Evolutionary conservation across 2,797 vertebrate species (phyloP), one percentile per base, ranked within the genome.

Genomic region (Eupleurogrammus muticus): DNA sequence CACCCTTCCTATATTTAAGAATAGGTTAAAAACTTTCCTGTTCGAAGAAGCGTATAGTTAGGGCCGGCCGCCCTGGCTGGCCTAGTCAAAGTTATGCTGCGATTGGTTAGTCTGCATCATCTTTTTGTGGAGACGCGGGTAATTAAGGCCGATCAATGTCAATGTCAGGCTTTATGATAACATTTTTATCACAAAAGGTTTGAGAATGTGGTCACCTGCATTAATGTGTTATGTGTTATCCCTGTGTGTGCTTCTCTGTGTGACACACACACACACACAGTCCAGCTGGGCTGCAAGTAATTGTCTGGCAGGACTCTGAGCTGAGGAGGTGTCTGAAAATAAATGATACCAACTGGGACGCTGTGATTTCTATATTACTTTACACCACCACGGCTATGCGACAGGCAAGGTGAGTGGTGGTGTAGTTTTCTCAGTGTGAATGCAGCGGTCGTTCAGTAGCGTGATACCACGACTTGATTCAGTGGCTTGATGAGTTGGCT

Each of bases 271-370:
- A 5, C 42, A 2, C 35, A 20, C n/a, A n/a, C n/a, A n/a, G n/a
- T n/a, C 42, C 49, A 38, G 49, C 48, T 9, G 34, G 34, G 23
- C 23, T 40, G 52, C 20, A 52, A 52, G 58, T 52, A 53, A 57
- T 9, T 5, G 48, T 34, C 7, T 1, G 17, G 21, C 38, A 23
- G 8, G 13, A 34, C 60, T 23, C 19, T 11, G 49, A 77, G 80
- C 79, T 79, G 78, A 73, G 70, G 57, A 48, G 63, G 58, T 55
- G 42, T 60, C 54, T 69, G 57, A 46, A 70, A 82, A 84, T 84
- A 67, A 84, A 75, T 55, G 20, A 66, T 66, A 85, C 75, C 77
- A 63, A 73, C 58, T 50, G 38, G 47, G 64, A 68, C 62, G 42
- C 35, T 57, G 69, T 8, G 34, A 44, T 28, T 11, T 34, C 9